These are phyloP conservation scores for Eristalis intricaria DNA, from an alignment of 2,888 invertebrate species.

Conservation along the genomic window DNA sequence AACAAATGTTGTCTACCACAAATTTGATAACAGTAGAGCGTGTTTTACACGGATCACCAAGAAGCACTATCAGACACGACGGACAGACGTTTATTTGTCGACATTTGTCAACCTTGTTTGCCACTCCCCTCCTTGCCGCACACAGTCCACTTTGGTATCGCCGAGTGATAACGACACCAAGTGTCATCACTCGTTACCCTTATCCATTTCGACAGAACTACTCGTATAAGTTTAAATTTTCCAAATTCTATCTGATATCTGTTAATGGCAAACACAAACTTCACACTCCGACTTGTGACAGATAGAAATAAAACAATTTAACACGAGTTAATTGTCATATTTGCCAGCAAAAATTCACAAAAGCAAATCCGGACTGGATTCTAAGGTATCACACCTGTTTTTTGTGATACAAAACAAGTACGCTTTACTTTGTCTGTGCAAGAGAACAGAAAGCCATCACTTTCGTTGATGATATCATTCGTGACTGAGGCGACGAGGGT, in stretches of 20 bases:
- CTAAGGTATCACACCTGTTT: not conserved
- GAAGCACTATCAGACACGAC: constrained; percentile 6
- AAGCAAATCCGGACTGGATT: not conserved
- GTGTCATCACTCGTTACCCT: not conserved
- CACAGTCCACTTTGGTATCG: not conserved
- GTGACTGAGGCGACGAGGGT: constrained; percentile 4
- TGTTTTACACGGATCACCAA: constrained; percentile 28
- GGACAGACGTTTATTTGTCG: not conserved
- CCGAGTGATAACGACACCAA: not conserved
- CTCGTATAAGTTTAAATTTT: not conserved
- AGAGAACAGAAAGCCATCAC: constrained; percentile 28
- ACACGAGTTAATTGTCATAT: not conserved
- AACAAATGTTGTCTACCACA: constrained; percentile 17
- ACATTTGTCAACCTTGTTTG: not conserved
- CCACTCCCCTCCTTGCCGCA: not conserved
- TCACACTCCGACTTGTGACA: not conserved
- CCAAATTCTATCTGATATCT: not conserved
- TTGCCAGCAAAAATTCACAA: not conserved
- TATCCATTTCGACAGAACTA: not conserved
- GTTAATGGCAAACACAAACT: not conserved
- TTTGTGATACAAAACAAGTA: not conserved
- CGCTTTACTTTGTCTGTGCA: constrained; percentile 4
- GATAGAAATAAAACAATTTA: not conserved
- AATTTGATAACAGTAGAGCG: constrained; percentile 24
- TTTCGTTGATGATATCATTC: constrained; percentile 60